These are phyloP conservation scores for Ichneumoninae sp. DNA, from an alignment of 2,888 invertebrate species.

Conservation along the genomic window DNA sequence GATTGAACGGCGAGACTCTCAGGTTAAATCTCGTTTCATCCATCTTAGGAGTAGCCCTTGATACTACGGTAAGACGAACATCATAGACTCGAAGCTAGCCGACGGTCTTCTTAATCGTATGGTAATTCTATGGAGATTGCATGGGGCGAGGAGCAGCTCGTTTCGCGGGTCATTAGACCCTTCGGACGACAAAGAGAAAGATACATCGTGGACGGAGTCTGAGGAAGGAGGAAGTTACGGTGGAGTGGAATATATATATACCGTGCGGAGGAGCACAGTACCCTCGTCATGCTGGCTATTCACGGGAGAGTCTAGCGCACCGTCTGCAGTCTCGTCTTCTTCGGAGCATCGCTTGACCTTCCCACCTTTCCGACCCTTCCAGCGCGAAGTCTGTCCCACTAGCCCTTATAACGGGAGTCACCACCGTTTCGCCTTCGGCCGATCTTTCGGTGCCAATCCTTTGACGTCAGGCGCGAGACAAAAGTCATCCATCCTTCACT, in stretches of 20 bases:
- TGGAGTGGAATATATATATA: background rate
- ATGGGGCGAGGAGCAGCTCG: slow-evolving; percentile 80
- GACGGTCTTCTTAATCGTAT: slow-evolving; percentile 81
- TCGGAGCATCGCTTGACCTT: slow-evolving; percentile 60
- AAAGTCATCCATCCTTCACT: background rate
- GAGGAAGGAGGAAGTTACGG: slow-evolving; percentile 6
- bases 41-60: slow-evolving; percentile 18
- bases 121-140: slow-evolving; percentile 84
- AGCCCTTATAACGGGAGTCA: slow-evolving; percentile 10
- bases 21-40: slow-evolving; percentile 30
- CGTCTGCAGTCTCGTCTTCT: slow-evolving; percentile 43
- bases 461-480: background rate
- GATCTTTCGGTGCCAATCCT: background rate
- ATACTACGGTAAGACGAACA: slow-evolving; percentile 41
- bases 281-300: slow-evolving; percentile 47
- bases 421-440: slow-evolving; percentile 21
- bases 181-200: slow-evolving; percentile 65
- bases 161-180: slow-evolving; percentile 80
- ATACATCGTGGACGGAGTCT: background rate
- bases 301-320: slow-evolving; percentile 21
- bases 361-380: slow-evolving; percentile 55
- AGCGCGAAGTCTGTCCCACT: background rate
- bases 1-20: slow-evolving; percentile 3
- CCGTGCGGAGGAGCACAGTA: slow-evolving; percentile 28
- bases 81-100: slow-evolving; percentile 50